These are phyloP conservation scores for Heliconius cydno DNA, from an alignment of 2,888 invertebrate genomes.

Conservation along the genomic window DNA sequence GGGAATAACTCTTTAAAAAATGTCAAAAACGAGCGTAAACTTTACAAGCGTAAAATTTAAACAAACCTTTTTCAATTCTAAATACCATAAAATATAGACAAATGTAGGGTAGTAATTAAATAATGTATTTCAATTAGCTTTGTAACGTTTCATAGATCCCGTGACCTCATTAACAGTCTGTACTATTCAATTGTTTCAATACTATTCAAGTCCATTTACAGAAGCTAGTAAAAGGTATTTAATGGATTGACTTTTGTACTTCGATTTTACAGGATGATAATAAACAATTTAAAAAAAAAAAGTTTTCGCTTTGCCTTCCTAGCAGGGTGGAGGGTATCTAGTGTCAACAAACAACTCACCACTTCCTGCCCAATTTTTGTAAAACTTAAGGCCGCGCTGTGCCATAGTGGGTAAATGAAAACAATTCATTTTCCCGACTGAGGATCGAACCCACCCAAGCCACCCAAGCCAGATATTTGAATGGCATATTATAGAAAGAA, in stretches of 20 bases:
- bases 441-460: too few relatives aligned
- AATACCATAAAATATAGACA: background rate
- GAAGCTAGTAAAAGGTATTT: background rate
- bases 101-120: slow-evolving; percentile 6
- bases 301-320: background rate
- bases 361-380: background rate
- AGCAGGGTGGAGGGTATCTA: too few relatives aligned
- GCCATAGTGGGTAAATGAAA: too few relatives aligned
- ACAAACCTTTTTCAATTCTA: background rate
- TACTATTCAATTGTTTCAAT: slow-evolving; percentile 21
- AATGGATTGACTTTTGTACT: background rate
- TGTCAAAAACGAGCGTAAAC: too few relatives aligned
- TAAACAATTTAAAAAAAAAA: background rate
- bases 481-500: too few relatives aligned
- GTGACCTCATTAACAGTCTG: slow-evolving; percentile 24
- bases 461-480: too few relatives aligned
- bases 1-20: too few relatives aligned
- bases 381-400: background rate
- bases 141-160: slow-evolving; percentile 21
- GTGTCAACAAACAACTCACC: background rate
- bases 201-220: background rate
- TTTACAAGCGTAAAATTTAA: background rate
- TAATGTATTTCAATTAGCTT: slow-evolving; percentile 24
- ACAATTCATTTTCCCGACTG: too few relatives aligned
- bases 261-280: background rate